Evolutionary conservation across 2,113 vertebrate genomes (phyloP), one percentile per base, ranked within the genome.

Genomic region (Coreoperca whiteheadi): DNA sequence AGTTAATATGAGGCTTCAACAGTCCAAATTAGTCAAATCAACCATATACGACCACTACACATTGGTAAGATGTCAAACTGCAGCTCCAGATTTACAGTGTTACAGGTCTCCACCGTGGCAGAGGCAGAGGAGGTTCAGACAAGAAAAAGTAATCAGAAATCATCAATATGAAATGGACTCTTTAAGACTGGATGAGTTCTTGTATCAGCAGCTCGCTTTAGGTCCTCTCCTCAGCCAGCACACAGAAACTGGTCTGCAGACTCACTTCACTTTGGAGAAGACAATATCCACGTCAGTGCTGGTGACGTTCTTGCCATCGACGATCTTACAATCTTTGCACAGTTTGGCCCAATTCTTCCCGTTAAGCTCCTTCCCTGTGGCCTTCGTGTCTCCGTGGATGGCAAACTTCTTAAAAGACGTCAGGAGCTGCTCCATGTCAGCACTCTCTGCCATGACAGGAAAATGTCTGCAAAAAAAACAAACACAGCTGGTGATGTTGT

Each of bases 231-330:
- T 41, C 41, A 41, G 14, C 43, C 20, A 0, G 6, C 15, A 48
- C 50, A 21, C 50, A 51, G 50, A 21, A 51, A 30, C 67, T 43
- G 0, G 9, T 30, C 32, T 23, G 12, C 10, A 66, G n/a, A 90
- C 97, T 96, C 94, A 99, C 98, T 98, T 99, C 95, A 99, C 97
- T 97, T 99, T 99, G 84, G 96, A 97, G 95, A 99, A 99, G 82
- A 99, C 96, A 8, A 99, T 99, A 92, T 99, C 98, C 15, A 98
- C 97, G 0, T 99, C 98, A 0, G 97, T 99, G 85, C 96, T 54
- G 3, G 96, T 97, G 74, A 99, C 64, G 0, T 88, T 95, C 92
- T 99, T 99, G 32, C 97, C 96, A 0, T 99, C 98, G 0, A 92
- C 96, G 82, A 99, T 96, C 92, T 97, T 97, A 92, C 97, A 98